Percentiles rank a stretch among this genome's conserved stretches.
These are phyloP conservation scores for Drosophila takahashii DNA, from an alignment of 1,140 invertebrate species.

Conservation along the genomic window DNA sequence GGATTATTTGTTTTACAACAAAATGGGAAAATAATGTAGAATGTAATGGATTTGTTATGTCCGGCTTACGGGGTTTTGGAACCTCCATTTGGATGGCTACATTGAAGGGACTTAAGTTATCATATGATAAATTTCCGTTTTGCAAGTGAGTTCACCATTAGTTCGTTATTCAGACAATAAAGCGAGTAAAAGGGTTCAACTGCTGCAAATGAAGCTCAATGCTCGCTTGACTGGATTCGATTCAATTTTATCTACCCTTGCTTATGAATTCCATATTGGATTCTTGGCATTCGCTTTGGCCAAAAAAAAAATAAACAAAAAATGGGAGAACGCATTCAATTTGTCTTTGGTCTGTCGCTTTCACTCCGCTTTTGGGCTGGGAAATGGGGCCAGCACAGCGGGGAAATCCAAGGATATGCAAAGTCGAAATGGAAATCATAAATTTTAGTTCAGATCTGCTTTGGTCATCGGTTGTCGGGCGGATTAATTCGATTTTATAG, in stretches of 20 bases:
- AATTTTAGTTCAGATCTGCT: constrained; percentile 36
- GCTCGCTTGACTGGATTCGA: constrained; percentile 26
- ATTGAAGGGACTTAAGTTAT: not conserved
- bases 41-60: constrained; percentile 7
- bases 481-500: constrained; percentile 22
- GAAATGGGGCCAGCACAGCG: constrained; percentile 14
- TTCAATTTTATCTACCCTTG: constrained; percentile 36
- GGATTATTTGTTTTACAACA: not conserved
- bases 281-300: constrained; percentile 50
- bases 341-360: constrained; percentile 51
- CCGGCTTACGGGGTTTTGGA: no score
- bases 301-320: constrained; percentile 21
- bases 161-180: not conserved
- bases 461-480: constrained; percentile 24
- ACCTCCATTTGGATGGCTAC: no score
- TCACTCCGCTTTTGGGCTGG: constrained; percentile 25
- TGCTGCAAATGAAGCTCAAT: constrained; percentile 44
- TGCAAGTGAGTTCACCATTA: not conserved
- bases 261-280: constrained; percentile 51
- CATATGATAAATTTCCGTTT: no score
- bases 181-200: constrained; percentile 14
- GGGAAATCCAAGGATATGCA: constrained; percentile 13
- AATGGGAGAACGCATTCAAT: constrained; percentile 56
- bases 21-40: not conserved
- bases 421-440: constrained; percentile 32